Percentiles rank a stretch among this genome's conserved stretches.
These are phyloP conservation scores for Sebastes itinus DNA, from an alignment of 2,797 vertebrate species.

Conservation along the genomic window DNA sequence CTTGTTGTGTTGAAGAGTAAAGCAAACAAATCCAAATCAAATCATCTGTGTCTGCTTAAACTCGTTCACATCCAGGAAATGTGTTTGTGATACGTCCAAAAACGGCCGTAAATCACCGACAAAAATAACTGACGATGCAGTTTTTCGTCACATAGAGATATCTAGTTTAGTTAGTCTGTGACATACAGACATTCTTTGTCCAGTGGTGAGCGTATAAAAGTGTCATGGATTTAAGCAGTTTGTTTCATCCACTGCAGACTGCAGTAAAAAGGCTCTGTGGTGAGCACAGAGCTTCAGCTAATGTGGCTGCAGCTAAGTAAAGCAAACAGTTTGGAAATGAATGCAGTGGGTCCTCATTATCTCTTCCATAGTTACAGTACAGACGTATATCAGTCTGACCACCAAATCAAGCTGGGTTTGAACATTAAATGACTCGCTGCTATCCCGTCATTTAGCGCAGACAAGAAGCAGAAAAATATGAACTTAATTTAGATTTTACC, in stretches of 20 bases:
- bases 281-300: background rate
- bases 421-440: background rate
- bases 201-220: background rate
- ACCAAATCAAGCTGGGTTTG: background rate
- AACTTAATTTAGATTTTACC: background rate
- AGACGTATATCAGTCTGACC: background rate
- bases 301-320: background rate
- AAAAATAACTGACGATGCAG: too few relatives aligned
- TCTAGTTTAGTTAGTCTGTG: too few relatives aligned
- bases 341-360: background rate
- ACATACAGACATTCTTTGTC: too few relatives aligned
- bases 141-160: too few relatives aligned
- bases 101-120: too few relatives aligned
- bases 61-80: background rate
- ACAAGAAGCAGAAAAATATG: background rate
- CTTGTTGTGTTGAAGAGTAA: background rate
- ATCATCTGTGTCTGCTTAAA: constrained; percentile 1
- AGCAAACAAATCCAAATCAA: background rate
- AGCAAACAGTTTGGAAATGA: background rate
- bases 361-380: background rate
- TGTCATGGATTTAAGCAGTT: background rate
- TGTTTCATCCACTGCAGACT: too few relatives aligned
- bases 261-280: background rate
- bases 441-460: background rate
- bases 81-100: too few relatives aligned